Base-by-base conservation (phyloP, 2,888 invertebrate species). In the Eupithecia dodoneata region DNA sequence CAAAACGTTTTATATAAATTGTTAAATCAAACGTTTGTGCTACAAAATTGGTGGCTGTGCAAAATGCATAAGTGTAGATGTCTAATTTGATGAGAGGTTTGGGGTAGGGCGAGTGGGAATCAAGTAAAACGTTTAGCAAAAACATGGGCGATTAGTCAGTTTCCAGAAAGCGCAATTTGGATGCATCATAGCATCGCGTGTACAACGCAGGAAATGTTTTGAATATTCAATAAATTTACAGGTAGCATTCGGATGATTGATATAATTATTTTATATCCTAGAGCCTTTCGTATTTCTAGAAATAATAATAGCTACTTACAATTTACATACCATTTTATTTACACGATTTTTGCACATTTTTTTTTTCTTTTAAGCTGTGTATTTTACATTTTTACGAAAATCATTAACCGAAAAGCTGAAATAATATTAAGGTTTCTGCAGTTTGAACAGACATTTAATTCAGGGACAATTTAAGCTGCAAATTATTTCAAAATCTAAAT, bases 51-150 rank as follows among this genome's bases (percentile, higher is more conserved):
- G 85, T 86, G 87, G 89, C 87, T 90, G 84, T 87, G 89, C 88
- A 90, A 94, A 94, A 92, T 89, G 90, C 90, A 90, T 94, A 93
- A 93, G 90, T 89, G 89, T 89, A 89, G 89, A 92, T 91, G 91
- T 94, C 93, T 93, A 91, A 89, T 91, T 90, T 93, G 92, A 94
- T 94, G 89, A 92, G 86, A 84, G 93, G 92, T 91, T 92, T 77
- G 81, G 81, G 80, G 85, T 81, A 82, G 87, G 85, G 86, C 87
- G 88, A 87, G 86, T 83, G 89, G 89, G 87, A 93, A 91, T 94
- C 91, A 91, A 88, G 86, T 88, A 91, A 93, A 93, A 83, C 92
- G 91, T 90, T 93, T 92, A 93, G 87, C 89, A 88, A 87, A 93
- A 91, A 90, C 90, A 88, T 86, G 84, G 87, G 82, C 86, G 87